Conservation (phyloP, 2,888 invertebrate genomes). For the Pristionchus fissidentatus region DNA sequence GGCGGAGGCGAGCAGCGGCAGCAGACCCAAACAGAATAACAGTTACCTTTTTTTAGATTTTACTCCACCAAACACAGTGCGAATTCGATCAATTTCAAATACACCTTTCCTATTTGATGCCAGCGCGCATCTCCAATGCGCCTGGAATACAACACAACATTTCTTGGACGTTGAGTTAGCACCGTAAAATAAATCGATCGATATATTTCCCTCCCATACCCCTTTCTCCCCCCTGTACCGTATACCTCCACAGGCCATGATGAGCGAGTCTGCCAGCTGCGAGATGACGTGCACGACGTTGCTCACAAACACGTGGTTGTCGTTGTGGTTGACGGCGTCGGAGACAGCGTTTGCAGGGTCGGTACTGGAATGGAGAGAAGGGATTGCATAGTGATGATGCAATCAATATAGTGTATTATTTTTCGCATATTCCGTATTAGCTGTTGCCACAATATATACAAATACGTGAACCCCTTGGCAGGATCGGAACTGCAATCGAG, state of each 20-base stretch:
- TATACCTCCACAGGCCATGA: slow-evolving; percentile 85
- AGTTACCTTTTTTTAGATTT: neutral
- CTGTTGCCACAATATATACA: neutral
- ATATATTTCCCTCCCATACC: neutral
- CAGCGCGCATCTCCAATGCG: neutral
- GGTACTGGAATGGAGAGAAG: neutral
- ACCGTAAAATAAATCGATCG: too few relatives aligned
- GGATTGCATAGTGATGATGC: too few relatives aligned
- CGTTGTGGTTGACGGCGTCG: slow-evolving; percentile 52
- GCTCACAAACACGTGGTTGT: slow-evolving; percentile 88
- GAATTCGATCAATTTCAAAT: neutral
- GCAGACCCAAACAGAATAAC: slow-evolving; percentile 82
- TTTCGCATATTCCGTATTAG: neutral
- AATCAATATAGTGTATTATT: too few relatives aligned
- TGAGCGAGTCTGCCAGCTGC: slow-evolving; percentile 97
- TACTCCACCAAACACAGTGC: neutral
- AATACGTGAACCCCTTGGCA: too few relatives aligned
- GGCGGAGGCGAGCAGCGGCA: slow-evolving; percentile 95
- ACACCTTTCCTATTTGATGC: neutral
- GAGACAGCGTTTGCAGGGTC: slow-evolving; percentile 43
- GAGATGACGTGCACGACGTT: slow-evolving; percentile 99
- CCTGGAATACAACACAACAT: too few relatives aligned
- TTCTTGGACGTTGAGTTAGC: neutral
- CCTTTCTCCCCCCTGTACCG: neutral
- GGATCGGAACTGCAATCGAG: too few relatives aligned